phyloP scores from a whole-genome alignment of 2,888 invertebrate species.

The Caenorhabditis angaria region DNA sequence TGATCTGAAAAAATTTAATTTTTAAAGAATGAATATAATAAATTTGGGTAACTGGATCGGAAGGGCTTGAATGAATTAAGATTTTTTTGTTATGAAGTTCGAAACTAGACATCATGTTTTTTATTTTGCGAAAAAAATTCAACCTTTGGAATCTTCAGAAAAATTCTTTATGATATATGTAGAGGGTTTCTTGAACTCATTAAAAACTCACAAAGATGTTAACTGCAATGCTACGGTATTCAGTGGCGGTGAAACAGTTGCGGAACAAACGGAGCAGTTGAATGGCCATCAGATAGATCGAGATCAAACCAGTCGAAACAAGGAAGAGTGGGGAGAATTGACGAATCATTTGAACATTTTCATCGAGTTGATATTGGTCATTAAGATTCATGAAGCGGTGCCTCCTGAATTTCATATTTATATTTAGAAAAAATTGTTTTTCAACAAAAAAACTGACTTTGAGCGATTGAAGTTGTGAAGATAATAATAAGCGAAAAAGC shows the following conservation, averaged over 20 bases:
- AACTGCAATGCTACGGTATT: neutral
- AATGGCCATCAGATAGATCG: neutral
- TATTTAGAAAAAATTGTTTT: neutral
- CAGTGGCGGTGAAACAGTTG: neutral
- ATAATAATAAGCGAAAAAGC: conserved; percentile 5
- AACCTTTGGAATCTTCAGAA: too few species aligned
- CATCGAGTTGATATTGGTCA: conserved; percentile 8
- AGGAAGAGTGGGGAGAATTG: neutral
- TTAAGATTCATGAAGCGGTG: neutral
- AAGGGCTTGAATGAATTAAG: too few species aligned
- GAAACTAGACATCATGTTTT: too few species aligned
- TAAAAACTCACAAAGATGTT: neutral
- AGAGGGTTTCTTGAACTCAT: too few species aligned
- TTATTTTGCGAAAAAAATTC: too few species aligned
- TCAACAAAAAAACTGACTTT: conserved; percentile 1
- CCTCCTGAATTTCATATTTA: too few species aligned
- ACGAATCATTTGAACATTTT: conserved; percentile 1
- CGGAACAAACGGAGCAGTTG: neutral
- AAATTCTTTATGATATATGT: too few species aligned
- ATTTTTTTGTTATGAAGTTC: too few species aligned
- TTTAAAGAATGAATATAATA: too few species aligned
- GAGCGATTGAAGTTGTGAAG: conserved; percentile 3
- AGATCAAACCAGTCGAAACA: neutral
- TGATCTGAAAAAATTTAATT: conserved; percentile 15
- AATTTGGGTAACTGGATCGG: too few species aligned